Evolutionary conservation across 2,888 invertebrate species (phyloP).

Genomic region (Caenorhabditis sulstoni): DNA sequence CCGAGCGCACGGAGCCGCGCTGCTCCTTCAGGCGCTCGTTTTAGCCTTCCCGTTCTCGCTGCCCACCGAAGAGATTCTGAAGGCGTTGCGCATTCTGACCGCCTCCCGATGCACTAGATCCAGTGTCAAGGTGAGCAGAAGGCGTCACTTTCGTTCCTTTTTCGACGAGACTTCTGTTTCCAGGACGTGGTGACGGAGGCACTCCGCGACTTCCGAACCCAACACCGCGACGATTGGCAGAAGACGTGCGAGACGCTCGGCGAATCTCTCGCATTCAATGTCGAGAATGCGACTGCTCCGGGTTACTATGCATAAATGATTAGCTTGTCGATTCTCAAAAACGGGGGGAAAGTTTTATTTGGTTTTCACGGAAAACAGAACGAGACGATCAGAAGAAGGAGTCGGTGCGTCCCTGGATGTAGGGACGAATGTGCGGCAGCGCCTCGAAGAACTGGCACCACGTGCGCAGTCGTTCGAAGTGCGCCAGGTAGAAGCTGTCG

Average conservation of each 20-base stretch:
- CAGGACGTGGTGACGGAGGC: slow-evolving; percentile 49
- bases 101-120: slow-evolving; percentile 18
- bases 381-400: slow-evolving; percentile 57
- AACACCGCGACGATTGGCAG: slow-evolving; percentile 61
- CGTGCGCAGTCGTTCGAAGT: slow-evolving; percentile 62
- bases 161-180: too few species aligned
- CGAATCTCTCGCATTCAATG: slow-evolving; percentile 54
- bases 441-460: slow-evolving; percentile 65
- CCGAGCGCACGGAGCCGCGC: slow-evolving; percentile 57
- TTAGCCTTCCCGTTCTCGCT: slow-evolving; percentile 63
- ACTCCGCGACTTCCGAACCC: slow-evolving; percentile 60
- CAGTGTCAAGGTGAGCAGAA: slow-evolving; percentile 31
- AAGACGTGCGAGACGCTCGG: slow-evolving; percentile 50
- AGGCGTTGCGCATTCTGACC: slow-evolving; percentile 46
- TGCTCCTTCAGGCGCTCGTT: slow-evolving; percentile 58
- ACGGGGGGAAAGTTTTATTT: too few species aligned
- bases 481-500: slow-evolving; percentile 71
- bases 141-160: too few species aligned
- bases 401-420: slow-evolving; percentile 64
- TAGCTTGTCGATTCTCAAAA: too few species aligned
- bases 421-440: slow-evolving; percentile 65
- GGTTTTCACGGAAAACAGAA: too few species aligned
- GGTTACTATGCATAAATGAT: slow-evolving; percentile 62
- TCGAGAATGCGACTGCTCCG: slow-evolving; percentile 68
- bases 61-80: slow-evolving; percentile 47